These are phyloP conservation scores for Thunnus albacares DNA, from an alignment of 2,797 vertebrate genomes.

Conservation along the genomic window DNA sequence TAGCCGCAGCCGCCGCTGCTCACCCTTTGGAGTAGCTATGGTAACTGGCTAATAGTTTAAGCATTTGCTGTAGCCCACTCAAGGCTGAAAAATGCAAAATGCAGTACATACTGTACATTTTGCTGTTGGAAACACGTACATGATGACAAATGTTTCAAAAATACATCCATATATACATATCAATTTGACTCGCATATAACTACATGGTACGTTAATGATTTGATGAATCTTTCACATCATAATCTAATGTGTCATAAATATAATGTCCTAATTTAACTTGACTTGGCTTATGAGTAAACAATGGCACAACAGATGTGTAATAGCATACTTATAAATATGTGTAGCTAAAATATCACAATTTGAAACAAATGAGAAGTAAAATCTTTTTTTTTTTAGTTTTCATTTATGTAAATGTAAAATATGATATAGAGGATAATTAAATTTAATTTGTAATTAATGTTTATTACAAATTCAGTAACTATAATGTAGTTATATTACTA, in stretches of 20 bases:
- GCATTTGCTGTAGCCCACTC: constrained; percentile 41
- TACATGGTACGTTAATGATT: not conserved
- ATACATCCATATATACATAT: not conserved
- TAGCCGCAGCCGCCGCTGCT: constrained; percentile 8
- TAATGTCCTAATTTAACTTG: not conserved
- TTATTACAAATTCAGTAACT: not conserved
- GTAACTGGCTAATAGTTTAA: constrained; percentile 61
- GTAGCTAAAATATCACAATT: not conserved
- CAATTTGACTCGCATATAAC: not conserved
- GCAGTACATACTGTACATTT: constrained; percentile 2
- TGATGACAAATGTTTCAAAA: not conserved
- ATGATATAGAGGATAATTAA: not conserved
- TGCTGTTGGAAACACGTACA: not conserved
- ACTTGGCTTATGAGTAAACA: not conserved
- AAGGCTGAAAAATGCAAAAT: constrained; percentile 41
- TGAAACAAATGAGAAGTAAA: not conserved
- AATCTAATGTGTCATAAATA: not conserved
- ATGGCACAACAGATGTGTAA: not conserved
- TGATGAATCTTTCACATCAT: not conserved
- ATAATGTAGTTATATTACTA: not conserved
- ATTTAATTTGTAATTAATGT: not conserved
- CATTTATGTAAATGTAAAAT: not conserved
- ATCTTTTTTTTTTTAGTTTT: not conserved
- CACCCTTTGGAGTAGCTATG: constrained; percentile 55
- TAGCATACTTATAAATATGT: not conserved